Evolutionary conservation across 2,113 vertebrate species (phyloP), one percentile per base, ranked within the genome.

Genomic region (Polypterus bichir): DNA sequence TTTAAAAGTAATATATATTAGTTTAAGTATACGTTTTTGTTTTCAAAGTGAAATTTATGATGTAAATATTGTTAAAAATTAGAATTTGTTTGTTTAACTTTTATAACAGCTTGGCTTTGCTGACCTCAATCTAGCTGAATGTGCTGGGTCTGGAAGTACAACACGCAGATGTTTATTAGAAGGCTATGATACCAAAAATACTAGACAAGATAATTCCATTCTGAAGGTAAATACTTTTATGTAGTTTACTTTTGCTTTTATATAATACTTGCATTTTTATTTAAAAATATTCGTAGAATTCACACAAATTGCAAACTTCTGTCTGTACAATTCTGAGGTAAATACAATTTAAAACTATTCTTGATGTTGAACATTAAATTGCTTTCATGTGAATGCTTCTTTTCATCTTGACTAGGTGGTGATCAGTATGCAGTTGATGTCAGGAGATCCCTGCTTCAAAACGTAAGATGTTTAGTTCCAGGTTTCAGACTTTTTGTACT

Each of bases 381-480:
- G 27, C 44, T 60, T n/a, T 49, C 8, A 46, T 5, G n/a, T n/a
- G 9, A 27, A 49, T 3, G 55, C 1, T 11, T 7, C n/a, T 60
- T 61, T 64, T 64, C 58, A 66, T 27, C 61, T 70, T 58, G 54
- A 74, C 54, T 70, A 98, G 95, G 91, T 98, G 70, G 81, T 92
- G 71, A 96, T 98, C 73, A 88, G 83, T 46, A 97, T 93, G 85
- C 93, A 97, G 60, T 86, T 98, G 3, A 93, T 97, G 93, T 94
- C 91, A 49, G 94, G 93, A 71, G 95, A 98, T 71, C 93, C 94
- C 0, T 98, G 95, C 79, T 98, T 98, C 78, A 98, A 98, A 90
- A 92, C 71, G 95, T 98, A 84, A 52, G 51, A 52, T 52, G 3
- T 8, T 52, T 4, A 52, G 10, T 52, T 10, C 3, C 51, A 52